These are phyloP conservation scores for Eupeodes luniger DNA, from an alignment of 2,888 invertebrate genomes.

Conservation along the genomic window DNA sequence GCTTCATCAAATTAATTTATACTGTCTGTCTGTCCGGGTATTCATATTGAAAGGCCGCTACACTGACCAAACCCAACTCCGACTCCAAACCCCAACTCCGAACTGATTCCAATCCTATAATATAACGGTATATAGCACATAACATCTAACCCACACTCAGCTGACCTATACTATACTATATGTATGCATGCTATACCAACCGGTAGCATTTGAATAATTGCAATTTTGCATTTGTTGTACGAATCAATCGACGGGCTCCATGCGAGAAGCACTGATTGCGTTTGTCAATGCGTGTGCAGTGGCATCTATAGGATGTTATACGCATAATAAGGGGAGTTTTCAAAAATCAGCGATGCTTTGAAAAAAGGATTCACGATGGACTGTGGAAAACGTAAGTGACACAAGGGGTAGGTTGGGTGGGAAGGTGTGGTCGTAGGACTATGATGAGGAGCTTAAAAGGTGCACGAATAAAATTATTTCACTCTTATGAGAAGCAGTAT, in stretches of 20 bases:
- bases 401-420: not conserved
- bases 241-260: slow-evolving; percentile 59
- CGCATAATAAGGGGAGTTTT: slow-evolving; percentile 43
- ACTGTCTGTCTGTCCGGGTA: slow-evolving; percentile 54
- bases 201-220: slow-evolving; percentile 75
- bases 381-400: not conserved
- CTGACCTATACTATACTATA: too few species aligned
- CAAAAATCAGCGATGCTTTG: slow-evolving; percentile 63
- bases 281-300: slow-evolving; percentile 52
- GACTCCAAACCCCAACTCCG: too few species aligned
- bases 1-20: slow-evolving; percentile 75
- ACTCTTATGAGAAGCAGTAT: slow-evolving; percentile 9
- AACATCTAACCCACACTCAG: not conserved
- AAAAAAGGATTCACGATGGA: slow-evolving; percentile 15
- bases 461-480: slow-evolving; percentile 72
- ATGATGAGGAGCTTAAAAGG: slow-evolving; percentile 43
- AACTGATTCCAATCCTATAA: not conserved
- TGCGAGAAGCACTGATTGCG: slow-evolving; percentile 64
- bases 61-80: not conserved
- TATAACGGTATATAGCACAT: not conserved
- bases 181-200: slow-evolving; percentile 40
- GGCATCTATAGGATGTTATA: slow-evolving; percentile 31
- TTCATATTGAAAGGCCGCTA: slow-evolving; percentile 40
- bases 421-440: not conserved
- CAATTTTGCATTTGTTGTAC: slow-evolving; percentile 72